Conservation (phyloP, 2,113 vertebrate species). For the Amphilophus citrinellus region DNA sequence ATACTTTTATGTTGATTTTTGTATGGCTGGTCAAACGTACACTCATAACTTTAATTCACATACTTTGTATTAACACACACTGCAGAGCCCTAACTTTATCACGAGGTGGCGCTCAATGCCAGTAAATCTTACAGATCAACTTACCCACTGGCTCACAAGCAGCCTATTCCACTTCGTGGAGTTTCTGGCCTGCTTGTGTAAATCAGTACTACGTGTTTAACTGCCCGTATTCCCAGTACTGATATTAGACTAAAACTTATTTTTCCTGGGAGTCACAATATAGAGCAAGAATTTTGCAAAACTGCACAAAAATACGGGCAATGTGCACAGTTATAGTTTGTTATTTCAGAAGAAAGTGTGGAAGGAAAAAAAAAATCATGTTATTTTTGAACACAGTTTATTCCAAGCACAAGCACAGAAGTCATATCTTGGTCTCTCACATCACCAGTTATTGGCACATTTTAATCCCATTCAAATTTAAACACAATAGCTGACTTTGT, state of each 20-base stretch:
- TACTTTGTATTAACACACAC: not conserved
- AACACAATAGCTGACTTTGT: constrained; percentile 35
- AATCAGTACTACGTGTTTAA: not conserved
- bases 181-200: not conserved
- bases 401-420: constrained; percentile 77
- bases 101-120: constrained; percentile 47
- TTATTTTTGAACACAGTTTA: constrained; percentile 75
- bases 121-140: not conserved
- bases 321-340: not conserved
- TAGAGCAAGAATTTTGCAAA: not conserved
- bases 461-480: constrained; percentile 53
- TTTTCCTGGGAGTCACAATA: not conserved
- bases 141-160: not conserved
- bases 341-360: not conserved
- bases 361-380: not conserved
- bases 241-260: not conserved
- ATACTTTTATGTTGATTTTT: not conserved
- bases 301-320: not conserved
- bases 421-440: constrained; percentile 77
- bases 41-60: not conserved
- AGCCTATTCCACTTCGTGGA: not conserved
- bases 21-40: not conserved
- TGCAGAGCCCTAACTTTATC: not conserved
- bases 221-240: no score
- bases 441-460: constrained; percentile 66